phyloP scores from a whole-genome alignment of 2,113 vertebrate species.

The Actenoides lindsayi region DNA sequence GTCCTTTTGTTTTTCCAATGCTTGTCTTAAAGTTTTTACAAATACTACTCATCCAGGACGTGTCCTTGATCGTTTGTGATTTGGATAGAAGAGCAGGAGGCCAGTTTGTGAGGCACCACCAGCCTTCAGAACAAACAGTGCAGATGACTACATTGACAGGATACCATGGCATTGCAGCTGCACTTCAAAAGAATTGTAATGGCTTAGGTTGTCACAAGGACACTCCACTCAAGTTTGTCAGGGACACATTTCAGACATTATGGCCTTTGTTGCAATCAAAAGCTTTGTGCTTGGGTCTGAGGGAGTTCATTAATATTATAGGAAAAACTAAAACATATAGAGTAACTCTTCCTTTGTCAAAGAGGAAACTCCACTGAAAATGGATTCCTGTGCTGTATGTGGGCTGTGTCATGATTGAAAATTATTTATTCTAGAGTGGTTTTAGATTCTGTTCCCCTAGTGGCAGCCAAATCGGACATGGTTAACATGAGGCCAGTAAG shows the following conservation, averaged over 20 bases:
- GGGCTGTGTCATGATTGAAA: background rate
- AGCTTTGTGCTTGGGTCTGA: conserved; percentile 25
- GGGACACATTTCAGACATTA: conserved; percentile 24
- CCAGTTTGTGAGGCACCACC: conserved; percentile 11
- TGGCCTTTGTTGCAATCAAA: conserved; percentile 9
- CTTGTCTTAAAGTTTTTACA: background rate
- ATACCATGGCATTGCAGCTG: conserved; percentile 15
- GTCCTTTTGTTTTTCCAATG: background rate
- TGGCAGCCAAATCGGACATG: background rate
- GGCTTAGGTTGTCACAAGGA: conserved; percentile 41
- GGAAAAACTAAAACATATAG: background rate
- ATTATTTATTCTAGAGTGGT: background rate
- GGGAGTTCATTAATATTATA: conserved; percentile 5
- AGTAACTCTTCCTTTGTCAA: conserved; percentile 32
- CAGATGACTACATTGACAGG: conserved; percentile 43
- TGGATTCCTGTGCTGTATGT: background rate
- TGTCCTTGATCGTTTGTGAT: conserved; percentile 30
- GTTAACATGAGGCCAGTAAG: background rate
- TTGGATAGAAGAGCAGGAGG: conserved; percentile 10
- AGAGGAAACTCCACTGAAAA: background rate
- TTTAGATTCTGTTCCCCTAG: background rate
- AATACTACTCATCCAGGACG: background rate
- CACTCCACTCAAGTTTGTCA: conserved; percentile 29
- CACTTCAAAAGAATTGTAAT: conserved; percentile 60
- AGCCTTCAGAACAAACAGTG: conserved; percentile 51